These are phyloP conservation scores for Lithodes maja DNA, from an alignment of 2,888 invertebrate species.

Conservation along the genomic window DNA sequence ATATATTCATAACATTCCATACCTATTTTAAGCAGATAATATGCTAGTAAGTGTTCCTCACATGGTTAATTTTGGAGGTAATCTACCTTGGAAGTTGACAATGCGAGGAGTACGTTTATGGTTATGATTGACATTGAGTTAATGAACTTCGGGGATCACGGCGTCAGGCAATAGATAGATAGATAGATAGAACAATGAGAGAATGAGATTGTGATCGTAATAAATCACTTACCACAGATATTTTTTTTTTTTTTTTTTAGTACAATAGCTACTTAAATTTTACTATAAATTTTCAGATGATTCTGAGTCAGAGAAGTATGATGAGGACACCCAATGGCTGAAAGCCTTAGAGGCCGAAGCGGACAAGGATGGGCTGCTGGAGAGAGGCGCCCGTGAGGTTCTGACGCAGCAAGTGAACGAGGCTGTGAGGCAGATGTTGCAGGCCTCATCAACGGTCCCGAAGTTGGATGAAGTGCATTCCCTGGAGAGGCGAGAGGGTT, in stretches of 20 bases:
- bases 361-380: not conserved
- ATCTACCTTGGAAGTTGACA: too few species aligned
- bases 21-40: too few species aligned
- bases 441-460: not conserved
- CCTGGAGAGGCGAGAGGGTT: too few species aligned
- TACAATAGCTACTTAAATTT: not conserved
- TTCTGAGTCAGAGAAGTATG: constrained; percentile 39
- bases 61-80: too few species aligned
- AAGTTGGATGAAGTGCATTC: too few species aligned
- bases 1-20: too few species aligned
- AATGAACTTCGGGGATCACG: not conserved
- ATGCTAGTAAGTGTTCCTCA: too few species aligned
- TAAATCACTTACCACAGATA: not conserved
- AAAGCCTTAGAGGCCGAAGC: constrained; percentile 18
- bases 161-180: too few species aligned
- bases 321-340: constrained; percentile 32
- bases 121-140: too few species aligned
- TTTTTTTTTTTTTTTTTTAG: not conserved
- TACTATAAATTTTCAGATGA: constrained; percentile 45
- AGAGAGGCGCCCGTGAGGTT: constrained; percentile 45
- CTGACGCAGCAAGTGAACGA: not conserved
- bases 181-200: not conserved
- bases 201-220: not conserved
- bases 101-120: too few species aligned
- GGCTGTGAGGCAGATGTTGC: constrained; percentile 14